Conservation (phyloP, 2,888 invertebrate genomes). For the Catocala sponsa region DNA sequence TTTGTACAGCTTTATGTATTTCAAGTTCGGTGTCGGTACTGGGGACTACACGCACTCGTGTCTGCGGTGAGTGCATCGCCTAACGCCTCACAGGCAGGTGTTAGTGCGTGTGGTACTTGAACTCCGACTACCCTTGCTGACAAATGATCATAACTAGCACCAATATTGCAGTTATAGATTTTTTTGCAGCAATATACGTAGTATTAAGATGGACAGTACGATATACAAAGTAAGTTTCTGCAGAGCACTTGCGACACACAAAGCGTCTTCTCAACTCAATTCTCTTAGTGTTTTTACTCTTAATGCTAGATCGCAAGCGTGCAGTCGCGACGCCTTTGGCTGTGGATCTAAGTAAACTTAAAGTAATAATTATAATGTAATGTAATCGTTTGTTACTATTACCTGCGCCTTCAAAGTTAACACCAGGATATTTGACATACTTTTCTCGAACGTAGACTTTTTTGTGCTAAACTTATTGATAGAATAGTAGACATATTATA, state of each 20-base stretch:
- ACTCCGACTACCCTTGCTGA: slow-evolving; percentile 64
- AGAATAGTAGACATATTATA: slow-evolving; percentile 63
- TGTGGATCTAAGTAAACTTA: slow-evolving; percentile 64
- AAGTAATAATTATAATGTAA: slow-evolving; percentile 53
- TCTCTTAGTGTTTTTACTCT: slow-evolving; percentile 54
- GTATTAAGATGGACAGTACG: slow-evolving; percentile 84
- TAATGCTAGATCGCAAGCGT: slow-evolving; percentile 57
- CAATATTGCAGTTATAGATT: slow-evolving; percentile 59
- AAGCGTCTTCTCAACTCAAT: slow-evolving; percentile 62
- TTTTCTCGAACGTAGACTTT: slow-evolving; percentile 53
- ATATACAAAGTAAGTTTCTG: slow-evolving; percentile 76
- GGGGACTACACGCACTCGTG: slow-evolving; percentile 59
- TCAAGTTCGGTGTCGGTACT: slow-evolving; percentile 49
- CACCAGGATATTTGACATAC: slow-evolving; percentile 59
- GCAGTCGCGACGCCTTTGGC: slow-evolving; percentile 73
- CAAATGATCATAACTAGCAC: slow-evolving; percentile 68
- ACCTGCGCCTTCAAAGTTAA: slow-evolving; percentile 64
- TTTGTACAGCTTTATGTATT: slow-evolving; percentile 49
- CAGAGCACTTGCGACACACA: slow-evolving; percentile 87
- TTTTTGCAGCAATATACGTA: slow-evolving; percentile 66
- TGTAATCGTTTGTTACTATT: slow-evolving; percentile 64
- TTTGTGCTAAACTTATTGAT: slow-evolving; percentile 63
- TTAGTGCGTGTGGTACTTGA: slow-evolving; percentile 63
- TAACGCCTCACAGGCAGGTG: slow-evolving; percentile 47
- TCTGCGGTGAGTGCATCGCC: slow-evolving; percentile 39